Evolutionary conservation across 2,888 invertebrate genomes (phyloP), one percentile per base, ranked within the genome.

Genomic region (Dryobota labecula): DNA sequence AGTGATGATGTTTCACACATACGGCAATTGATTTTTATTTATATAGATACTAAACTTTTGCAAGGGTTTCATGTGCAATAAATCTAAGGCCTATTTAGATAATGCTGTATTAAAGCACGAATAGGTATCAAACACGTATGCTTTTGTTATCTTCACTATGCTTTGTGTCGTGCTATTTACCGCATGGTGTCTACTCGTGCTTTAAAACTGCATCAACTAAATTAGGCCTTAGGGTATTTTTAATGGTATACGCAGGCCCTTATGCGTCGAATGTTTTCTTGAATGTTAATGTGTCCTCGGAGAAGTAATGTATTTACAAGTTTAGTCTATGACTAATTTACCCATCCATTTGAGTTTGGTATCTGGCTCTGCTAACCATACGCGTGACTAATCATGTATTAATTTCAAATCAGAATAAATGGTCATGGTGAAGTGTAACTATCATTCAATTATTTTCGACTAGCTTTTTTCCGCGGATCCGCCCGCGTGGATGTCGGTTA

Each of bases 61-160:
- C 30, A 30, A 54, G 30, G 53, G 38, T 13, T 30, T 73, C 30
- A 33, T 56, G 70, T 51, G 1, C 51, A 57, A 18, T n/a, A 9
- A 49, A n/a, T 36, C 43, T 36, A 20, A 24, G 38, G 15, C 20
- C n/a, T 43, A 30, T 43, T 38, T 20, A 63, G 30, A 53, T 54
- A n/a, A 36, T 36, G 20, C 38, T 33, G 51, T 36, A 30, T 36
- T 51, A 20, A 36, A 51, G 27, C n/a, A 43, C 30, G 36, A 30
- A 33, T 36, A 33, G 9, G 20, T 38, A 38, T 57, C 57, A 18
- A 41, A 41, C 15, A 56, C 20, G 20, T 45, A 33, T 61, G 43
- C 18, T 61, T 58, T 71, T 72, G 1, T 36, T 56, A 9, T 58
- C 8, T 41, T 57, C 41, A 57, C 57, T 41, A n/a, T n/a, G 30